Evolutionary conservation across 1,140 invertebrate species (phyloP).

Genomic region (Ganaspis sp.): DNA sequence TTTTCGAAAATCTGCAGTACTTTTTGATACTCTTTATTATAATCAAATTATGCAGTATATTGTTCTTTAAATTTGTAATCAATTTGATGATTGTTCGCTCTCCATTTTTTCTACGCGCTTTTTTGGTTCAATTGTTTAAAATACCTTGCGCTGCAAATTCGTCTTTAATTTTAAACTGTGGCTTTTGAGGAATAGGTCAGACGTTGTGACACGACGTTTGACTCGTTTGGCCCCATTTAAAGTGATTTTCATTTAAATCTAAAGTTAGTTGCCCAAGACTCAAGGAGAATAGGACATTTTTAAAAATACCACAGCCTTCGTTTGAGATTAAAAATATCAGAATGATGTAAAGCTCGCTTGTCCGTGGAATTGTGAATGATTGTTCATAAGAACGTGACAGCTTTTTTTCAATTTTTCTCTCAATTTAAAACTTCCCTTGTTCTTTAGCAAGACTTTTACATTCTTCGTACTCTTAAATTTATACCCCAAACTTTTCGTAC

Average conservation of each 20-base stretch:
- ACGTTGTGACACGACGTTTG: background rate
- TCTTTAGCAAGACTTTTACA: background rate
- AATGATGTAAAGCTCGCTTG: background rate
- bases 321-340: slow-evolving; percentile 10
- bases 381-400: slow-evolving; percentile 11
- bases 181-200: background rate
- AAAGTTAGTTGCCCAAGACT: background rate
- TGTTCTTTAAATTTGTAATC: no score
- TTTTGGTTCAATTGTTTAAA: no score
- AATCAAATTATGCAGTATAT: no score
- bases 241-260: background rate
- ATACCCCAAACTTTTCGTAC: no score
- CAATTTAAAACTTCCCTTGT: background rate
- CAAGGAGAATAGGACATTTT: background rate
- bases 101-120: no score
- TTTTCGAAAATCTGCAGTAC: no score
- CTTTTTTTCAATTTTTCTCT: background rate
- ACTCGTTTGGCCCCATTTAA: background rate
- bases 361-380: slow-evolving; percentile 17
- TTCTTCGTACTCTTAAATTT: no score
- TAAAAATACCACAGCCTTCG: background rate
- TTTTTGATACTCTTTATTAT: no score
- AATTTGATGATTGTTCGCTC: no score
- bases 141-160: no score
- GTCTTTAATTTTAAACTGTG: background rate